Conservation (phyloP, 1,140 invertebrate genomes). For the Apis florea region DNA sequence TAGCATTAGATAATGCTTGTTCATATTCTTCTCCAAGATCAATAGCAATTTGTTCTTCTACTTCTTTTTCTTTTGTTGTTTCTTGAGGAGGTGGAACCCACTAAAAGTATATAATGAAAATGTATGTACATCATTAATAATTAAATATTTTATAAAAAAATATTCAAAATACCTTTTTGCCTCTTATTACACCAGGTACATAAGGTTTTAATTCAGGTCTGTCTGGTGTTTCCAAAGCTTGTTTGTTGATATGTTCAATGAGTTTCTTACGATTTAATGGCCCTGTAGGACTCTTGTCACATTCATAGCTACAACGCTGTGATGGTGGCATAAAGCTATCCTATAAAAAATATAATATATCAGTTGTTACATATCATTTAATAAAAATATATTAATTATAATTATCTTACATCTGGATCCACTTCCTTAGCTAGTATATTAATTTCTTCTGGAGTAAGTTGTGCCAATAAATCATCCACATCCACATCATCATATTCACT, state of each 20-base stretch:
- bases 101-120: constrained; percentile 76
- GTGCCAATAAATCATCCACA: constrained; percentile 96
- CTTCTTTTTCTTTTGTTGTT: constrained; percentile 87
- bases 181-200: constrained; percentile 92
- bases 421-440: constrained; percentile 99
- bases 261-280: constrained; percentile 97
- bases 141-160: not conserved
- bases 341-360: constrained; percentile 82
- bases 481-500: constrained; percentile 97
- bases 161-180: constrained; percentile 87
- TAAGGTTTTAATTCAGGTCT: constrained; percentile 97
- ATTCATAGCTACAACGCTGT: constrained; percentile 97
- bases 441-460: constrained; percentile 97
- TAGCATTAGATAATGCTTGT: constrained; percentile 92
- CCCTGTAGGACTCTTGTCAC: constrained; percentile 96
- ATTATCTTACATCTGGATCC: constrained; percentile 97
- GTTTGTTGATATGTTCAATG: constrained; percentile 98
- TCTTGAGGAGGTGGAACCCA: constrained; percentile 93
- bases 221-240: constrained; percentile 98
- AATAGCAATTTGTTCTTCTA: constrained; percentile 94
- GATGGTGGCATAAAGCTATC: constrained; percentile 97
- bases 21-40: constrained; percentile 98
- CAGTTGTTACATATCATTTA: not conserved
- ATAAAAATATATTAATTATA: not conserved
- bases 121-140: not conserved